These are phyloP conservation scores for Babyrousa celebensis DNA, from an alignment of 2,797 vertebrate species.

Conservation along the genomic window DNA sequence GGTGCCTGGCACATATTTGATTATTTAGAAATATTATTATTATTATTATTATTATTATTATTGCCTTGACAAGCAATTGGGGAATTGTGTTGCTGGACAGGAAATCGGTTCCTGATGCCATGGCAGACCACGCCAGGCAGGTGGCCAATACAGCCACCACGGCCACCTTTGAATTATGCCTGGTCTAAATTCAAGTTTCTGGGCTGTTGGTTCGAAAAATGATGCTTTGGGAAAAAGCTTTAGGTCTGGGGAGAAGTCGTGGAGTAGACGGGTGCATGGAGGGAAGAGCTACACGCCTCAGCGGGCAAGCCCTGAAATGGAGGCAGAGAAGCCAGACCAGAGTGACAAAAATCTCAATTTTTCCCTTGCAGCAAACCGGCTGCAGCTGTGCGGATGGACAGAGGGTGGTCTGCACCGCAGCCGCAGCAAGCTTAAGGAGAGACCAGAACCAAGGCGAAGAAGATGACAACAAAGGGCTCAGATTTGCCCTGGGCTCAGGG, in stretches of 20 bases:
- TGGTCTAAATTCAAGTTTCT: conserved; percentile 26
- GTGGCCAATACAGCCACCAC: neutral
- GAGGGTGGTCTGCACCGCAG: neutral
- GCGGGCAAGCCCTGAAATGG: neutral
- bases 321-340: conserved; percentile 18
- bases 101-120: neutral
- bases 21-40: conserved; percentile 31
- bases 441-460: conserved; percentile 21
- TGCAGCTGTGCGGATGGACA: conserved; percentile 67
- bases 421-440: conserved; percentile 2
- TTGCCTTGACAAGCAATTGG: neutral
- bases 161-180: neutral
- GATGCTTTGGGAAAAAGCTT: conserved; percentile 14
- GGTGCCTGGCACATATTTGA: neutral
- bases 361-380: conserved; percentile 58
- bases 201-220: conserved; percentile 37
- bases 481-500: conserved; percentile 15
- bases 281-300: neutral
- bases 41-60: conserved; percentile 45
- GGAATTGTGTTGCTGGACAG: neutral
- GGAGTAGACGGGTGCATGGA: neutral
- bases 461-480: neutral
- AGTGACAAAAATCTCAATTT: conserved; percentile 38
- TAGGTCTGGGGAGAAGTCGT: conserved; percentile 41
- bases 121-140: conserved; percentile 1